Conservation (phyloP, 2,113 vertebrate species). For the Petaurus breviceps region DNA sequence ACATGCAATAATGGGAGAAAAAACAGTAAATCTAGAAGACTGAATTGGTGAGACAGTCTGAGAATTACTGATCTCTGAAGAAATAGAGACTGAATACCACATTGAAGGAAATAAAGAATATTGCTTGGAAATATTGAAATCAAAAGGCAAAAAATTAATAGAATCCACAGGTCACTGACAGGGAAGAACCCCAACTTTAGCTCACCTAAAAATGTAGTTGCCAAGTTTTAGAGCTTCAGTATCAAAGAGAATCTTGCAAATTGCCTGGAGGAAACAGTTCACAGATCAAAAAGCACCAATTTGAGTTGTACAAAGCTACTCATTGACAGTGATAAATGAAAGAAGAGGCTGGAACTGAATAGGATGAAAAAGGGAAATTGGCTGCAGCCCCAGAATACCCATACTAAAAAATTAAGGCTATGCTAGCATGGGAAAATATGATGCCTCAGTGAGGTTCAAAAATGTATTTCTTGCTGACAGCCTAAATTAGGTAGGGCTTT, state of each 20-base stretch:
- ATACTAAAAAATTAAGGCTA: background rate
- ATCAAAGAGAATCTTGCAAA: background rate
- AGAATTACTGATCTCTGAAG: background rate
- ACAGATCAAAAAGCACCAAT: background rate
- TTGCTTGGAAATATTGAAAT: background rate
- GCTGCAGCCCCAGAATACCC: background rate
- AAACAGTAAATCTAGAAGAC: background rate
- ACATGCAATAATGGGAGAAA: background rate
- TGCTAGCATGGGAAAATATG: background rate
- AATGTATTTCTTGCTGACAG: background rate
- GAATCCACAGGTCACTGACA: background rate
- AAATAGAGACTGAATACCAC: background rate
- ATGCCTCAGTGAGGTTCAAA: background rate
- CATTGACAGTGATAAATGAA: background rate
- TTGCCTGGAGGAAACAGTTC: background rate
- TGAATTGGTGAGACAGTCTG: background rate
- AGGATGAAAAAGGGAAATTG: background rate
- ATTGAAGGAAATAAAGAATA: background rate
- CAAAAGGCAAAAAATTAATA: background rate
- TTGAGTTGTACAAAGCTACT: background rate
- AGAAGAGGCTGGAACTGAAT: background rate
- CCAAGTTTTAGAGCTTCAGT: background rate
- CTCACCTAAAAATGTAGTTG: background rate
- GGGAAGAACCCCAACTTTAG: background rate
- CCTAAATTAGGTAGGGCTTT: background rate